Conservation (phyloP, 2,888 invertebrate genomes). For the Ptychoptera contaminata region DNA sequence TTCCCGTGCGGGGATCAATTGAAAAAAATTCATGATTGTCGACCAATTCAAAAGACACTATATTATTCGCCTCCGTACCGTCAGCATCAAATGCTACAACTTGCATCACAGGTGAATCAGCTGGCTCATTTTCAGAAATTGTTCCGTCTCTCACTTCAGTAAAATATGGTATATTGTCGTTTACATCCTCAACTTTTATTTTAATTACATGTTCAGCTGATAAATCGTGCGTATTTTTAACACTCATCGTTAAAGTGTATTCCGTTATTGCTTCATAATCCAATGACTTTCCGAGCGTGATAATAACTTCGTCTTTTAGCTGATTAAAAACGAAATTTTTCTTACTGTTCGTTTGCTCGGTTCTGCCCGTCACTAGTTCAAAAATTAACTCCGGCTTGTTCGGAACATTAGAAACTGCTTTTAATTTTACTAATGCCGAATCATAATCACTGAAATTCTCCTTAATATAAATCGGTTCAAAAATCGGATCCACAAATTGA, state of each 20-base stretch:
- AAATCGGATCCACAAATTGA: conserved; percentile 45
- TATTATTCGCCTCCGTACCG: conserved; percentile 67
- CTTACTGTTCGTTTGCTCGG: conserved; percentile 71
- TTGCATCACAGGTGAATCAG: conserved; percentile 75
- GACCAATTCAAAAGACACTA: conserved; percentile 59
- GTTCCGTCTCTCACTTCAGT: conserved; percentile 66
- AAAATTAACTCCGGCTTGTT: conserved; percentile 61
- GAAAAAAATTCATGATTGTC: conserved; percentile 56
- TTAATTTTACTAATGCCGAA: conserved; percentile 49
- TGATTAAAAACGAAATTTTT: conserved; percentile 56
- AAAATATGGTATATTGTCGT: conserved; percentile 80
- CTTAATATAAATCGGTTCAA: conserved; percentile 43
- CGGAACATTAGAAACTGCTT: conserved; percentile 63
- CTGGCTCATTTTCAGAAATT: conserved; percentile 70
- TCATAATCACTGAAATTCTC: conserved; percentile 63
- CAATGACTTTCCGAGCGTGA: conserved; percentile 58
- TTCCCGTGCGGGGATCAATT: conserved; percentile 73
- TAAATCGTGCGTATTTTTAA: conserved; percentile 63
- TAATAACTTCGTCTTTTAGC: conserved; percentile 51
- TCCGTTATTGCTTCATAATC: conserved; percentile 76
- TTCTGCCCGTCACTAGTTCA: conserved; percentile 65
- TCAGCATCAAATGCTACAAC: conserved; percentile 72
- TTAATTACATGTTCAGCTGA: conserved; percentile 64
- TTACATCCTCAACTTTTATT: conserved; percentile 71
- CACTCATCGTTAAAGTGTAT: conserved; percentile 68